Base-by-base conservation (phyloP, 2,888 invertebrate genomes). In the Cancer borealis region DNA sequence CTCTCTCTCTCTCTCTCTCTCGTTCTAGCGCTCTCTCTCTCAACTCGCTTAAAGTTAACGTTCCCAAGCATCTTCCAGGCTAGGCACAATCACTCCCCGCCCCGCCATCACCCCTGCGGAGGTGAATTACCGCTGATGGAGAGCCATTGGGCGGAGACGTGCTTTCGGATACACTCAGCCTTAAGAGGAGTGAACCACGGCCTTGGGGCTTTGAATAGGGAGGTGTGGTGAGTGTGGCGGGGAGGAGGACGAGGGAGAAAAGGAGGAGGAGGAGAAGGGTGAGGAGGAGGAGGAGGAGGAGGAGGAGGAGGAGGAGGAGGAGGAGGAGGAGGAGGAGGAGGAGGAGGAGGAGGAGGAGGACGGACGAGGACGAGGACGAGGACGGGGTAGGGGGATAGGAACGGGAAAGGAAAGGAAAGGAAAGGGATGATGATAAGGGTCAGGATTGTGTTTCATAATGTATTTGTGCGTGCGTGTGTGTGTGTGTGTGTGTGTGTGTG, bases 1-100 rank as follows among this genome's bases (percentile, higher is more conserved):
- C 66, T 66, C 66, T 66, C 66, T 66, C 66, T 66, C 66, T 66
- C 66, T 66, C 66, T 66, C 66, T 66, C 66, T 66, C 66, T 66
- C 66, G 17, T n/a, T 66, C 66, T 66, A 17, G 21, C 66, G 17
- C 66, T 66, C 66, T 66, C 66, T 66, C 66, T 66, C 66, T 66
- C 66, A n/a, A 21, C n/a, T n/a, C 10, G 54, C 17, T 12, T 54
- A 14, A 14, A 54, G 54, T 54, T 54, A 17, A 54, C 14, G 54
- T 12, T 12, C 54, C 54, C 54, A 26, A 73, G 73, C n/a, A 73
- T 73, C 26, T 26, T 26, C 73, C n/a, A n/a, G 21, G 14, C 26
- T 17, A 73, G 73, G 73, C 73, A n/a, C 73, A 21, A 73, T n/a
- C 17, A 4, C 6, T 73, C 73, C 8, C n/a, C 73, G 73, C 73